Base-by-base conservation (phyloP, 2,888 invertebrate species). In the Eudasyphora cyanicolor region DNA sequence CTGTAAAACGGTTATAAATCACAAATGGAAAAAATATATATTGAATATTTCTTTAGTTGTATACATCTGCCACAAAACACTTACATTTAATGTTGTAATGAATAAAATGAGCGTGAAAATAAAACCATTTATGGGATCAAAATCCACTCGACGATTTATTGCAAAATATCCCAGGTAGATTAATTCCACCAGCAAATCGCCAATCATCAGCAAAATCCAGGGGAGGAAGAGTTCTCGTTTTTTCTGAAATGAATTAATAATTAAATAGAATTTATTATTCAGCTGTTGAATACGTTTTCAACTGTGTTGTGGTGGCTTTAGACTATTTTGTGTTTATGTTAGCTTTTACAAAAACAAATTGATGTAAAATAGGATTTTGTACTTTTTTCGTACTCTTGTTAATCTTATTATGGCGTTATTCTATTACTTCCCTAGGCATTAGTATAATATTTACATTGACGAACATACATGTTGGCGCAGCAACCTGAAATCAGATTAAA, bases 101-200 rank as follows among this genome's bases (percentile, higher is more conserved):
- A 84, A 84, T 75, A 84, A 79, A 71, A 81, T 78, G 14, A 84
- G 67, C 1, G 84, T 84, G 29, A 84, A 84, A 57, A 84, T 84
- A 67, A 84, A 84, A 17, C 84, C 84, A 69, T 81, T 81, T 24
- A 84, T 67, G 2, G 81, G 81, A 62, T 84, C 81, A 62, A 84
- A 84, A 51, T 78, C 79, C 0, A 81, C 81, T 64, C 78, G 62
- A 49, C 79, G 81, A 35, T 78, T 76, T 2, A 76, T 67, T 51
- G 78, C 29, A 67, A 81, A 84, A 79, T 81, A 76, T 60, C 75
- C 35, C 14, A 81, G 70, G 69, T 81, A 84, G 54, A 73, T 45
- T 7, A 81, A 51, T 45, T 84, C 84, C 5, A 75, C 76, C 24
- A 49, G 67, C 27, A 81, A 62, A 70, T 84, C 84, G 12, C 57